phyloP scores from a whole-genome alignment of 2,113 vertebrate genomes.

The Stigmatopora argus region DNA sequence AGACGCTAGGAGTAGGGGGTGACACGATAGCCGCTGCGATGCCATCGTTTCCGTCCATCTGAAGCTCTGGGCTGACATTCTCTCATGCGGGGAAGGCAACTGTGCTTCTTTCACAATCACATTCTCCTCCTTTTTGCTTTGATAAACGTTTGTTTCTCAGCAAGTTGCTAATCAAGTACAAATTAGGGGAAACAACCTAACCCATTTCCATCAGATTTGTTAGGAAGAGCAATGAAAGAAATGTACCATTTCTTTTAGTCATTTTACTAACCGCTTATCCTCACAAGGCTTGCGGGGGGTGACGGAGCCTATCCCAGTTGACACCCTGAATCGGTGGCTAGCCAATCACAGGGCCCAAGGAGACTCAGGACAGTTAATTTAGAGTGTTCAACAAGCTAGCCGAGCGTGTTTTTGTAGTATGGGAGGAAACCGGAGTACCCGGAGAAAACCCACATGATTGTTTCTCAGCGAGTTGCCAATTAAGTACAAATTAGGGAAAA shows the following conservation, averaged over 20 bases:
- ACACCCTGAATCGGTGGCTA: too few relatives aligned
- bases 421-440: too few relatives aligned
- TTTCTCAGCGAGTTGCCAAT: too few relatives aligned
- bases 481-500: too few relatives aligned
- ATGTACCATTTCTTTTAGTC: neutral
- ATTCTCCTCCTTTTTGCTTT: neutral
- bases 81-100: slow-evolving; percentile 19
- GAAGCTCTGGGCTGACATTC: slow-evolving; percentile 29
- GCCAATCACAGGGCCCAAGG: too few relatives aligned
- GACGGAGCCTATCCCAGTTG: too few relatives aligned
- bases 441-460: too few relatives aligned
- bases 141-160: neutral
- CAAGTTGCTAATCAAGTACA: neutral
- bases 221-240: neutral
- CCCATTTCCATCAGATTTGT: neutral
- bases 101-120: neutral
- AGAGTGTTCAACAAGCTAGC: too few relatives aligned
- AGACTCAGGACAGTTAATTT: too few relatives aligned
- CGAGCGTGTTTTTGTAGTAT: too few relatives aligned
- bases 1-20: slow-evolving; percentile 22
- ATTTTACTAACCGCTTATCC: too few relatives aligned
- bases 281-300: too few relatives aligned
- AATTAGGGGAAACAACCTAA: neutral
- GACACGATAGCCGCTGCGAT: slow-evolving; percentile 14
- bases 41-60: slow-evolving; percentile 24